Evolutionary conservation across 2,888 invertebrate species (phyloP), one percentile per base, ranked within the genome.

Genomic region (Tetragonula carbonaria): DNA sequence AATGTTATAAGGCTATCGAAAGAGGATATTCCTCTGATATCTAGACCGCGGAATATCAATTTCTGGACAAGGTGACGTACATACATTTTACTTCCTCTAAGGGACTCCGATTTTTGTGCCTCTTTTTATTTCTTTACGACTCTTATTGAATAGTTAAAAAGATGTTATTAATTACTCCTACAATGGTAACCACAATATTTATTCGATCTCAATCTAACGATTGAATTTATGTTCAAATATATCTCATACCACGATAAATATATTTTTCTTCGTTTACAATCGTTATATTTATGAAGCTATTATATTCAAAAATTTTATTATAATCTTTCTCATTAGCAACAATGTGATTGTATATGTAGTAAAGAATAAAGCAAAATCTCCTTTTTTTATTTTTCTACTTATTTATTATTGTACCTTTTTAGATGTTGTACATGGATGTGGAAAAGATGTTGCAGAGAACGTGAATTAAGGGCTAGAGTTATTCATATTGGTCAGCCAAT

Each of bases 381-480:
- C 18, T 18, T 8, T 23, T 6, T 45, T 21, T 78, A 16, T 38
- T 51, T 80, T 68, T 18, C 72, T 33, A 53, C 4, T 55, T 28
- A 50, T 66, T 53, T 18, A 5, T 65, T 14, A 16, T 28, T 63
- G 38, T 53, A 8, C 0, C 72, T 82, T 95, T 95, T 73, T 95
- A 98, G 98, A 95, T 97, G 98, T 92, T 97, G 97, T 94, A 96
- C 96, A 87, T 96, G 96, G 94, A 95, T 97, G 92, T 97, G 97
- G 96, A 96, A 96, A 91, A 95, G 96, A 95, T 97, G 97, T 94
- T 96, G 97, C 93, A 95, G 97, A 80, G 96, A 97, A 90, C 96
- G 97, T 89, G 97, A 98, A 93, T 95, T 97, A 75, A 96, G 96
- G 90, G 96, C 97, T 11, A 96, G 98, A 91, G 97, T 97, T 66